Percentiles rank a stretch among this genome's conserved stretches.
These are phyloP conservation scores for Invenusta paracnida DNA, from an alignment of 2,888 invertebrate species.

Conservation along the genomic window DNA sequence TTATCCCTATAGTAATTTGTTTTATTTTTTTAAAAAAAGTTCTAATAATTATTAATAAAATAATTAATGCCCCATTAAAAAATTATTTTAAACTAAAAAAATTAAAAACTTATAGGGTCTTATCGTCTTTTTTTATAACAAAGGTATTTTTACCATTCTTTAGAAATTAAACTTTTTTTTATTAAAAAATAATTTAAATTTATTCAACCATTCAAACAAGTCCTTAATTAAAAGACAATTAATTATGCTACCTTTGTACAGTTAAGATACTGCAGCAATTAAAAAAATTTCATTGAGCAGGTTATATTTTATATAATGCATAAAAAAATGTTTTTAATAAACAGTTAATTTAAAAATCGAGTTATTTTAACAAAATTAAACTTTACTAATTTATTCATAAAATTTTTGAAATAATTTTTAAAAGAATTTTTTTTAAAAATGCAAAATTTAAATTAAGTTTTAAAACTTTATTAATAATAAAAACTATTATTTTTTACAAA, in stretches of 20 bases:
- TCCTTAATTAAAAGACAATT: constrained; percentile 67
- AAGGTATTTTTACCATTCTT: constrained; percentile 69
- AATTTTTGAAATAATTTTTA: constrained; percentile 1
- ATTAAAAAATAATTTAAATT: constrained; percentile 66
- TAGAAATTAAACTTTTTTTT: constrained; percentile 63
- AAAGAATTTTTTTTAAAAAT: constrained; percentile 27
- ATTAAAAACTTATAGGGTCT: constrained; percentile 74
- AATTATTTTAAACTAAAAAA: constrained; percentile 59
- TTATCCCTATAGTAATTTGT: constrained; percentile 67
- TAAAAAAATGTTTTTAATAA: constrained; percentile 54
- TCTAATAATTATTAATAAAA: constrained; percentile 38
- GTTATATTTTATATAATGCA: constrained; percentile 47
- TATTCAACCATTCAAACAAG: constrained; percentile 74
- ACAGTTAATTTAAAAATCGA: constrained; percentile 51
- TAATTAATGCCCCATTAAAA: constrained; percentile 38
- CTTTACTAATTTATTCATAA: neutral
- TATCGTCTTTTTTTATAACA: constrained; percentile 70
- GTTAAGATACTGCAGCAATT: constrained; percentile 52
- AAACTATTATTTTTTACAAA: constrained; percentile 43
- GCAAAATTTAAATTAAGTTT: neutral
- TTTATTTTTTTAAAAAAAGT: constrained; percentile 43
- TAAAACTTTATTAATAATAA: constrained; percentile 46
- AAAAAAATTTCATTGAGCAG: constrained; percentile 51
- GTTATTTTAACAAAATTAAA: constrained; percentile 49
- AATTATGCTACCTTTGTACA: constrained; percentile 51